Evolutionary conservation across 2,888 invertebrate species (phyloP), one percentile per base, ranked within the genome.

Genomic region (Harmothoe impar): DNA sequence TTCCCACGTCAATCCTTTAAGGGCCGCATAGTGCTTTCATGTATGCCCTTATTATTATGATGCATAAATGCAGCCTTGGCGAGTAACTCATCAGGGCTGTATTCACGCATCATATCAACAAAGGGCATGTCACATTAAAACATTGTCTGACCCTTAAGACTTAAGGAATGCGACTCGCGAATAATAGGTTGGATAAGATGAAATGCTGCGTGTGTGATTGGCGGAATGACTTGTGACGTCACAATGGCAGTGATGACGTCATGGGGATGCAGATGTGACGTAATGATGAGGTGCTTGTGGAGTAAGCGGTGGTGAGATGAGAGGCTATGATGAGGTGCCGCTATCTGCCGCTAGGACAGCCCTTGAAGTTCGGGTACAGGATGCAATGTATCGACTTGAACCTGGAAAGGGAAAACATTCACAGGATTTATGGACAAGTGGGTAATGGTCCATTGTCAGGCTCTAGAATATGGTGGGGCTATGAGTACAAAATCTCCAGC

Each of bases 381-480:
- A 51, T 51, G 51, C 91, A 91, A 72, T 91, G 91, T 54, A 91
- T 89, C 12, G 91, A 90, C 25, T 81, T 62, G 33, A 91, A 91
- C 85, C 91, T 91, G 84, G n/a, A 90, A 89, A 51, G 20, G 31
- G 33, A 78, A 7, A 52, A 29, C 5, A n/a, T 31, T 15, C 3
- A 31, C 77, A 77, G 1, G 5, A 17, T 7, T 77, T 7, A n/a
- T 29, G 29, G 25, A 77, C 25, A 77, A n/a, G 5, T 17, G 25
- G 7, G 20, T 31, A 29, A 25, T 29, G 31, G 17, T 31, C 77
- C 25, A 31, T 31, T 77, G 31, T 77, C 1, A 29, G 5, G 77
- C 77, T 31, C 1, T 25, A 25, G 20, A 31, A 77, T 62, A 62
- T 62, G 3, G 43, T 43, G n/a, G n/a, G n/a, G n/a, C n/a, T n/a